Percentiles rank a stretch among this genome's conserved stretches.
Conservation (phyloP, 2,797 vertebrate species). For the Oceanodroma leucorhoa region DNA sequence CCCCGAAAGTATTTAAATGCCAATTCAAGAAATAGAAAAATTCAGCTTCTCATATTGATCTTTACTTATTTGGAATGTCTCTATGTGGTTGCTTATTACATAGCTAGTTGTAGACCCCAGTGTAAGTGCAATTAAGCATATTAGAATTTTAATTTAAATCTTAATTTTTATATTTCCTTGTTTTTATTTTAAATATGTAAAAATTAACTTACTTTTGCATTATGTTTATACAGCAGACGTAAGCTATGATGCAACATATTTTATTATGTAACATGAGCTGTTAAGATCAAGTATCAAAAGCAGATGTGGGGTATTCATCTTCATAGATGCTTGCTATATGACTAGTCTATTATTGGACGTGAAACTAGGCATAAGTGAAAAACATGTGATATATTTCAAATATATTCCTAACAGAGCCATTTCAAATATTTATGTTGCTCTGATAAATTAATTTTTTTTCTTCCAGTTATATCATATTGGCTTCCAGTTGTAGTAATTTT, state of each 20-base stretch:
- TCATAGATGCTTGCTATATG: background rate
- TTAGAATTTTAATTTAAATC: background rate
- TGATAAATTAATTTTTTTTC: background rate
- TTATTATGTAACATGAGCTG: background rate
- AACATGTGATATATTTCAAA: background rate
- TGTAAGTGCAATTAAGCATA: background rate
- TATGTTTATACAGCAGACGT: background rate
- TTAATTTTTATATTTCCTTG: background rate
- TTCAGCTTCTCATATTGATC: background rate
- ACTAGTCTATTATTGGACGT: background rate
- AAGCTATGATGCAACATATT: background rate
- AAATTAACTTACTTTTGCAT: background rate
- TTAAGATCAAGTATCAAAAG: background rate
- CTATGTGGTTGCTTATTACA: background rate
- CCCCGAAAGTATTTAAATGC: background rate
- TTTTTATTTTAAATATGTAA: background rate
- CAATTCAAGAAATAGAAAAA: background rate
- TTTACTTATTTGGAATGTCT: background rate
- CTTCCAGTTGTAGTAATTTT: background rate
- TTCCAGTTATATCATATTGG: background rate
- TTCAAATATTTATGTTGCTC: background rate
- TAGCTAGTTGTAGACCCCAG: background rate
- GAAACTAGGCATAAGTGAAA: background rate
- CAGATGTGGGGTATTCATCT: background rate
- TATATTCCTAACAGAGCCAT: background rate